Conservation (phyloP, 2,797 vertebrate species). For the Eurystomus glaucurus region DNA sequence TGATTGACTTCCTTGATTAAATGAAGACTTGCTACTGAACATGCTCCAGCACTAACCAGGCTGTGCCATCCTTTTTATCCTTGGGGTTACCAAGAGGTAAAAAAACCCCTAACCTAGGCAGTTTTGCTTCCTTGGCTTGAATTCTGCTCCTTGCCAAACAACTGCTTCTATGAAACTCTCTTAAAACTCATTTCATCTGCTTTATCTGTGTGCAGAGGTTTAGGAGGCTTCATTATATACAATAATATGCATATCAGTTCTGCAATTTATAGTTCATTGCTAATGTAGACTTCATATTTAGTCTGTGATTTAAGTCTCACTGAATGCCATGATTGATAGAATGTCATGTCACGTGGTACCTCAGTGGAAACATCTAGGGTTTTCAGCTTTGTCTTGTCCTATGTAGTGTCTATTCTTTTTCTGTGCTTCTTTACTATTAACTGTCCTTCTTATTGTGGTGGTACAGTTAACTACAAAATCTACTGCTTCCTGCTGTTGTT, state of each 20-base stretch:
- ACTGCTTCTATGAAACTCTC: background rate
- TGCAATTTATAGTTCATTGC: background rate
- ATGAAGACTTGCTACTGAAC: background rate
- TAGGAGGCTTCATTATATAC: background rate
- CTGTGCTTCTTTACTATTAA: background rate
- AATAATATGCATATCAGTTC: accelerated
- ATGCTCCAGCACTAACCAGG: background rate
- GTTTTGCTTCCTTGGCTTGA: background rate
- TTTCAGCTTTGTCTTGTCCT: background rate
- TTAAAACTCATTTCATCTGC: background rate
- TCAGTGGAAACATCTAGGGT: background rate
- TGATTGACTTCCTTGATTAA: background rate
- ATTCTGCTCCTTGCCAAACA: background rate
- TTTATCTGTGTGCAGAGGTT: background rate
- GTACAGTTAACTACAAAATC: background rate
- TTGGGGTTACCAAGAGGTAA: background rate
- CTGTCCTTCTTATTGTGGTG: background rate
- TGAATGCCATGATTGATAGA: background rate
- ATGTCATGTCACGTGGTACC: background rate
- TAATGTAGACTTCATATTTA: background rate
- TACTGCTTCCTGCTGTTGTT: background rate
- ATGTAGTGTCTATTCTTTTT: background rate
- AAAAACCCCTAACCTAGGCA: accelerated
- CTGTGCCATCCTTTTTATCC: background rate
- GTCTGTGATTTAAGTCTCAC: background rate